A percentile compares a stretch with the other conserved stretches of the same genome.
phyloP scores from a whole-genome alignment of 2,888 invertebrate genomes.

The Tanypteryx hageni region DNA sequence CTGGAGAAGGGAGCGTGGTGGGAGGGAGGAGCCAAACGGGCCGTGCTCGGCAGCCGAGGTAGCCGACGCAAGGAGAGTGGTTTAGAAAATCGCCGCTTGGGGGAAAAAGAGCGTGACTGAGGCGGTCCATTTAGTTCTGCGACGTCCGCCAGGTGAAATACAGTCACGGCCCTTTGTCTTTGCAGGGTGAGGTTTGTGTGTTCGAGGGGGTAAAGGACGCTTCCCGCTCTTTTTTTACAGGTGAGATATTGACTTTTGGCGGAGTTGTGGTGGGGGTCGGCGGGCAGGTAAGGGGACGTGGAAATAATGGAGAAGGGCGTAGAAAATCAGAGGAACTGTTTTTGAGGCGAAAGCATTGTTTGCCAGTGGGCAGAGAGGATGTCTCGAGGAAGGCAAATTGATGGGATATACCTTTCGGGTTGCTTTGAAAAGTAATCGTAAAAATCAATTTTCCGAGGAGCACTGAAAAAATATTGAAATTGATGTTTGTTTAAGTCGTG shows the following conservation, averaged over 20 bases:
- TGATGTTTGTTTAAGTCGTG: too few relatives aligned
- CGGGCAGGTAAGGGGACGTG: neutral
- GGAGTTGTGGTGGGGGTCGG: neutral
- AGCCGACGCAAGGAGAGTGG: neutral
- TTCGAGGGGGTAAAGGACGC: neutral
- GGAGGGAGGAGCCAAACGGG: neutral
- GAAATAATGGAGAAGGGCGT: constrained; percentile 16
- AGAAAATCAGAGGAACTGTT: neutral
- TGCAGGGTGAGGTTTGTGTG: constrained; percentile 17
- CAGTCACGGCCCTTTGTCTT: constrained; percentile 15
- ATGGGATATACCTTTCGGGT: neutral
- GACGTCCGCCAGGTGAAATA: constrained; percentile 50
- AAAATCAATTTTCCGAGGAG: too few relatives aligned
- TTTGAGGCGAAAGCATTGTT: constrained; percentile 14
- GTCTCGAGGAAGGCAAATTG: neutral
- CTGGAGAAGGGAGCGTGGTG: neutral
- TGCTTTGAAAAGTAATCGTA: too few relatives aligned
- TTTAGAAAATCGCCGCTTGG: constrained; percentile 8
- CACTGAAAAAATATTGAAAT: too few relatives aligned
- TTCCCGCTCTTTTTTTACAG: neutral
- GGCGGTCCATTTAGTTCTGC: constrained; percentile 36
- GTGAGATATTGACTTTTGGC: constrained; percentile 46
- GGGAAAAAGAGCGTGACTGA: constrained; percentile 14
- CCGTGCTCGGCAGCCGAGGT: neutral
- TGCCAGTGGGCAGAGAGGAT: neutral